A percentile compares a stretch with the other conserved stretches of the same genome.
Evolutionary conservation across 1,140 invertebrate genomes (phyloP).

Genomic region (Macrocentrus cingulum): DNA sequence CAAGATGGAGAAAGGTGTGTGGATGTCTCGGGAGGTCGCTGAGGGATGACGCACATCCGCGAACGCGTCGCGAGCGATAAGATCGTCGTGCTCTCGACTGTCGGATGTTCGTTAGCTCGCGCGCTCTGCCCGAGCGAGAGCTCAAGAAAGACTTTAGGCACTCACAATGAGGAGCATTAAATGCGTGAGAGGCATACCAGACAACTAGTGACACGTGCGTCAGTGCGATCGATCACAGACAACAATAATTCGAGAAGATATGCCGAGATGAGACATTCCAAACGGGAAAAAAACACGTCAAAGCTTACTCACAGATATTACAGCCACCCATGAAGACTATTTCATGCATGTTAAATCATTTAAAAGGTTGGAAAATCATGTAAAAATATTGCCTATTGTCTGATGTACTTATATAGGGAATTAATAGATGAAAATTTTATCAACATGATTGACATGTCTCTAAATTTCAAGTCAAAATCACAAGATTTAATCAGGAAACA

Average conservation of each 20-base stretch:
- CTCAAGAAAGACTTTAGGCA: neutral
- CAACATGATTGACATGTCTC: neutral
- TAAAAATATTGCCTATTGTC: neutral
- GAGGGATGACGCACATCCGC: slow-evolving; percentile 23
- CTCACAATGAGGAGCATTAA: too few relatives aligned
- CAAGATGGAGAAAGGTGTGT: too few relatives aligned
- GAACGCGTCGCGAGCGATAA: slow-evolving; percentile 34
- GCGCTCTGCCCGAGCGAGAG: slow-evolving; percentile 35
- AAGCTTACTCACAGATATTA: slow-evolving; percentile 35
- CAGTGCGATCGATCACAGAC: slow-evolving; percentile 31
- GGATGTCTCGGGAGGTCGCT: too few relatives aligned
- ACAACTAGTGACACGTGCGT: slow-evolving; percentile 30
- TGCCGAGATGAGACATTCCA: neutral
- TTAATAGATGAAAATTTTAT: too few relatives aligned
- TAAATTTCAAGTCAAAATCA: neutral
- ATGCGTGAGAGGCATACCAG: slow-evolving; percentile 12
- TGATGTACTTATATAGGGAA: too few relatives aligned
- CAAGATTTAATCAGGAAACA: neutral
- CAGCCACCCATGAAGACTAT: slow-evolving; percentile 47
- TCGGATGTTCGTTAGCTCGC: slow-evolving; percentile 34
- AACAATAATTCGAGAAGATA: neutral
- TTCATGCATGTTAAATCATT: slow-evolving; percentile 6
- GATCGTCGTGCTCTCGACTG: slow-evolving; percentile 21
- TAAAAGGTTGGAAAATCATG: neutral
- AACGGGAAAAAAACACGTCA: neutral